These are phyloP conservation scores for Cistogaster globosa DNA, from an alignment of 2,888 invertebrate species.

Conservation along the genomic window DNA sequence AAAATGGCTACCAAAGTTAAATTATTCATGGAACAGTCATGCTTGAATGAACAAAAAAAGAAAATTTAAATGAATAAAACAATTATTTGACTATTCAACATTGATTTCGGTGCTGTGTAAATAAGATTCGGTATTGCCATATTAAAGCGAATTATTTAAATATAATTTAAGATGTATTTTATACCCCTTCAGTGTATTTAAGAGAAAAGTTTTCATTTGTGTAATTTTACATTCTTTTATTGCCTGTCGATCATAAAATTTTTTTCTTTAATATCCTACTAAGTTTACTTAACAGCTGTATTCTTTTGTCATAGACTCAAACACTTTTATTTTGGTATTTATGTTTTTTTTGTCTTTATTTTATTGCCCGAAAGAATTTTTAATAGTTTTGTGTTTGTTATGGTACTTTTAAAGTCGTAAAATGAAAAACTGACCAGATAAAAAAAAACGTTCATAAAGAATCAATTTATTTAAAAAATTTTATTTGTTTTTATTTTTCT, in stretches of 20 bases:
- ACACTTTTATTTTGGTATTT: background rate
- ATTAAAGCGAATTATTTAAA: too few species aligned
- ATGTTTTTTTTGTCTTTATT: background rate
- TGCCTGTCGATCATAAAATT: background rate
- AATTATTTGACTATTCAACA: too few species aligned
- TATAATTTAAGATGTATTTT: too few species aligned
- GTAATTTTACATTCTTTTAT: background rate
- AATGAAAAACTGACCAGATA: background rate
- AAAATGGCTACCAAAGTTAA: too few species aligned
- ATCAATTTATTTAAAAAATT: background rate
- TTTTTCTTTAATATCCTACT: background rate
- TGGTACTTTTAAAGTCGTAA: slow-evolving; percentile 4
- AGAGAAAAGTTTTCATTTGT: background rate
- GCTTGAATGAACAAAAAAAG: too few species aligned
- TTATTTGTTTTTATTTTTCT: background rate
- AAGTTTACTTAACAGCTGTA: background rate
- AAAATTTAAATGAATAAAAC: too few species aligned
- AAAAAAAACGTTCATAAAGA: background rate
- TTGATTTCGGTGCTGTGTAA: too few species aligned
- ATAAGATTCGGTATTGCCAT: too few species aligned
- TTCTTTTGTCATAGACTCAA: slow-evolving; percentile 3
- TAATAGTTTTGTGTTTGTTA: background rate
- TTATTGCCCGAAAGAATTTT: background rate
- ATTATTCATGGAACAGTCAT: too few species aligned
- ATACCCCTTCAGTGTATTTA: background rate